phyloP scores from a whole-genome alignment of 1,140 invertebrate species.

The Aphelenchoides besseyi region DNA sequence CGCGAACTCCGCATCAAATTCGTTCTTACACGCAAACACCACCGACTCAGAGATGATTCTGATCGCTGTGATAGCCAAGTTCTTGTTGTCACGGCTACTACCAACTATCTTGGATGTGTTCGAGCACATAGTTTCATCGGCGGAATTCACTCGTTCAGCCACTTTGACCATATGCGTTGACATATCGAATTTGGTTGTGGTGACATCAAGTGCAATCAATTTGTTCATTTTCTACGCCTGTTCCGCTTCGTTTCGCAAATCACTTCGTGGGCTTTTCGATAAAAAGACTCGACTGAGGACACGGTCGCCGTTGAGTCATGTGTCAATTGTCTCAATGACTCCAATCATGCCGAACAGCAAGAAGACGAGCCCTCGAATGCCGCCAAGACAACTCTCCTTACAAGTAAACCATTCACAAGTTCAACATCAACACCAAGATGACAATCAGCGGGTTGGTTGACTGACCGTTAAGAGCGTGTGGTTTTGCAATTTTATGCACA shows the following conservation, averaged over 20 bases:
- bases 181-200: constrained; percentile 41
- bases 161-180: constrained; percentile 38
- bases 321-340: constrained; percentile 8
- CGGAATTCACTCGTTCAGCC: constrained; percentile 27
- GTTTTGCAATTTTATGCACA: too few relatives aligned
- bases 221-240: constrained; percentile 48
- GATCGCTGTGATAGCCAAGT: constrained; percentile 44
- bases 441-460: constrained; percentile 4
- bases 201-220: constrained; percentile 39
- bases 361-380: neutral
- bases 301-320: constrained; percentile 1
- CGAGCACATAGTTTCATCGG: constrained; percentile 39
- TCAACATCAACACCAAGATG: neutral
- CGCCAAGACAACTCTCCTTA: constrained; percentile 6
- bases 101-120: constrained; percentile 43
- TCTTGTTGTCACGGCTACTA: constrained; percentile 44
- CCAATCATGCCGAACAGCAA: neutral
- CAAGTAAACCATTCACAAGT: constrained; percentile 10
- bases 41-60: constrained; percentile 47
- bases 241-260: constrained; percentile 34
- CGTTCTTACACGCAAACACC: neutral
- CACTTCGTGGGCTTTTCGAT: neutral
- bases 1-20: constrained; percentile 18
- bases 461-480: neutral
- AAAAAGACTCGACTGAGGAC: constrained; percentile 1